A percentile compares a stretch with the other conserved stretches of the same genome.
phyloP scores from a whole-genome alignment of 2,797 vertebrate species.

The Hemitrygon akajei region DNA sequence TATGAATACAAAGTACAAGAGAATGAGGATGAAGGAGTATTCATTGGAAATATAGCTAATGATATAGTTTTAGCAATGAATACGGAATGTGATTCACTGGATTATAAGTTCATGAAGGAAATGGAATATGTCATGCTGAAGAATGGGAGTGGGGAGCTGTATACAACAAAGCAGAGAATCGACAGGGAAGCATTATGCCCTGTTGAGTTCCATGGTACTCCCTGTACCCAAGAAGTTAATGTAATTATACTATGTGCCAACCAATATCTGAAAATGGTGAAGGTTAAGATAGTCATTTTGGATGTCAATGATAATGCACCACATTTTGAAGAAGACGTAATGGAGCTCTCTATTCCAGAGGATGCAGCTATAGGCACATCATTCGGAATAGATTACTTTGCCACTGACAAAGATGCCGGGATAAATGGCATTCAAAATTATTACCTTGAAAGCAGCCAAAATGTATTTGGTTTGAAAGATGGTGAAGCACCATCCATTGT shows the following conservation, averaged over 20 bases:
- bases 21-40: conserved; percentile 53
- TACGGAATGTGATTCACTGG: conserved; percentile 40
- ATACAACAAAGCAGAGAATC: conserved; percentile 55
- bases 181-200: conserved; percentile 63
- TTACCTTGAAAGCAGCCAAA: conserved; percentile 50
- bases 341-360: conserved; percentile 57
- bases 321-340: conserved; percentile 56
- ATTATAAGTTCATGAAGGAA: conserved; percentile 56
- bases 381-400: conserved; percentile 57
- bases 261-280: conserved; percentile 52
- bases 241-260: conserved; percentile 53
- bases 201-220: conserved; percentile 46
- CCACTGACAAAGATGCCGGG: conserved; percentile 56
- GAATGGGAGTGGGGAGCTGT: conserved; percentile 54
- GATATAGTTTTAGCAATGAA: conserved; percentile 43
- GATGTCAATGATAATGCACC: conserved; percentile 71
- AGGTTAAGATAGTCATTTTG: conserved; percentile 57
- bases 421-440: conserved; percentile 56
- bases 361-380: conserved; percentile 52
- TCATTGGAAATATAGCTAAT: conserved; percentile 54
- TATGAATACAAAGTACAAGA: conserved; percentile 53
- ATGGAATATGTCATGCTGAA: conserved; percentile 55
- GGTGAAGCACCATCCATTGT: conserved; percentile 48
- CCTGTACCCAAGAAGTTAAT: conserved; percentile 55
- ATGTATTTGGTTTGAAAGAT: conserved; percentile 54